phyloP scores from a whole-genome alignment of 2,888 invertebrate genomes.

The Leptinotarsa peninsularis region DNA sequence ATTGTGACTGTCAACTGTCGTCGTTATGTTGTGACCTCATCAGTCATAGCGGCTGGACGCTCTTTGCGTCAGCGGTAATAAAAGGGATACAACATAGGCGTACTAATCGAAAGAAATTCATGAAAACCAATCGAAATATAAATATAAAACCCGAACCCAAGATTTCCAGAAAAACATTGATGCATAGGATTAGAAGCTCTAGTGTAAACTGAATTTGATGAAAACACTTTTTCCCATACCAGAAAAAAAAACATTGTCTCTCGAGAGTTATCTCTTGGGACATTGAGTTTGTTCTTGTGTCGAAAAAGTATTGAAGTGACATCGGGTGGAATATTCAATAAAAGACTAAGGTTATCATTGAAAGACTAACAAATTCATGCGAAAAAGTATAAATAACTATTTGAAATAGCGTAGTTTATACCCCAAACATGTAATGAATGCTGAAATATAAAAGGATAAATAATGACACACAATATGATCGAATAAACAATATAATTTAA shows the following conservation, averaged over 20 bases:
- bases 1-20: conserved; percentile 54
- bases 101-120: not conserved
- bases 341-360: no score
- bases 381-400: no score
- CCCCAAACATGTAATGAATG: no score
- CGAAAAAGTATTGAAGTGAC: no score
- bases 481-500: no score
- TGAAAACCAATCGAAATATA: not conserved
- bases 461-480: no score
- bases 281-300: no score
- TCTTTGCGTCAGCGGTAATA: conserved; percentile 17
- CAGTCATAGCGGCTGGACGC: conserved; percentile 51
- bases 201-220: not conserved
- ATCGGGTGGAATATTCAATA: no score
- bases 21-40: conserved; percentile 59
- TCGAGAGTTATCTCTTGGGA: not conserved
- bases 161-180: not conserved
- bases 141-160: not conserved
- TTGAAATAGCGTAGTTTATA: no score
- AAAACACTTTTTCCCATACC: not conserved
- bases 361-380: no score
- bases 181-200: not conserved
- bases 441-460: no score
- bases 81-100: conserved; percentile 9
- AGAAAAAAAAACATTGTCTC: not conserved